Evolutionary conservation across 92 coral and sea anemone species (phyloP).

Genomic region (Muricea muricata): DNA sequence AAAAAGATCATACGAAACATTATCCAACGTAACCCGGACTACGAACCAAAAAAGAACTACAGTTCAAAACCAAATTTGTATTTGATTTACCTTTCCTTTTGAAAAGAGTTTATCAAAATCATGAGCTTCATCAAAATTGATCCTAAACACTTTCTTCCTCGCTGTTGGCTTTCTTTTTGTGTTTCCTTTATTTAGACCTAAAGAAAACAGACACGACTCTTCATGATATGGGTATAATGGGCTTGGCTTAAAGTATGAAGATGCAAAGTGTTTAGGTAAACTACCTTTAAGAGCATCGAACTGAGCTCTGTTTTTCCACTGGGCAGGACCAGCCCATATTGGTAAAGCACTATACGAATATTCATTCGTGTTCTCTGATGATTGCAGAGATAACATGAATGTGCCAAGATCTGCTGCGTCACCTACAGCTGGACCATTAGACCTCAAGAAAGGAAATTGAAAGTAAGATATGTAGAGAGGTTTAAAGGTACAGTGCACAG

Average conservation of each 20-base stretch:
- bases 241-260: too few relatives aligned
- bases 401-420: constrained; percentile 75
- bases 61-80: too few relatives aligned
- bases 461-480: too few relatives aligned
- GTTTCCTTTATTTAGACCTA: constrained; percentile 36
- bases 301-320: constrained; percentile 80
- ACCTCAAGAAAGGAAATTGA: background rate
- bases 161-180: constrained; percentile 72
- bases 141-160: constrained; percentile 71
- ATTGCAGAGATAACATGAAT: constrained; percentile 76
- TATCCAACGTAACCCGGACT: background rate
- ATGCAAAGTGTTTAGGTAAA: too few relatives aligned
- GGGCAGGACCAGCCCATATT: constrained; percentile 94
- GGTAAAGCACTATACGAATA: constrained; percentile 79
- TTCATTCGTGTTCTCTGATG: constrained; percentile 82
- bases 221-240: too few relatives aligned
- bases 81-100: constrained; percentile 69
- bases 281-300: constrained; percentile 67
- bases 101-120: constrained; percentile 72
- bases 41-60: too few relatives aligned
- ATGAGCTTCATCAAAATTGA: constrained; percentile 72
- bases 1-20: background rate
- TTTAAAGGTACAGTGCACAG: too few relatives aligned
- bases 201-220: too few relatives aligned
- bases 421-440: constrained; percentile 33